Percentiles rank a stretch among this genome's conserved stretches.
These are phyloP conservation scores for Sinocyclocheilus anophthalmus DNA, from an alignment of 2,113 vertebrate genomes.

Conservation along the genomic window DNA sequence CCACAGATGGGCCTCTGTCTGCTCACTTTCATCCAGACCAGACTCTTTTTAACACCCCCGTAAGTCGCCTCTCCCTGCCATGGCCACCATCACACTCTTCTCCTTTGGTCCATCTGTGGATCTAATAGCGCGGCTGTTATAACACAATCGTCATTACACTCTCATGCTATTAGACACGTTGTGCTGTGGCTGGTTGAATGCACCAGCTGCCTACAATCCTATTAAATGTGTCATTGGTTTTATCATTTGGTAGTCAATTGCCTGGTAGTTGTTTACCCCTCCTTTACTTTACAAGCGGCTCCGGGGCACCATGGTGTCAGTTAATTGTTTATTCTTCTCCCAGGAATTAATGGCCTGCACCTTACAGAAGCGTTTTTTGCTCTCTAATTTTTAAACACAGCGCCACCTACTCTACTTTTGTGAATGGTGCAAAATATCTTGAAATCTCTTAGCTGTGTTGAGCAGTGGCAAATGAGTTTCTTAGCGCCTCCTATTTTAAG, in stretches of 20 bases:
- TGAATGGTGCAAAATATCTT: too few relatives aligned
- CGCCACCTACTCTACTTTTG: too few relatives aligned
- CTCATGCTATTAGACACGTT: slow-evolving; percentile 20
- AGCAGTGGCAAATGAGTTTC: too few relatives aligned
- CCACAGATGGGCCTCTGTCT: not conserved
- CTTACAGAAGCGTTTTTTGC: too few relatives aligned
- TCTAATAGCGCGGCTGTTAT: slow-evolving; percentile 5
- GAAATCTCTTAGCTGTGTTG: too few relatives aligned
- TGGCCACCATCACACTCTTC: slow-evolving; percentile 7
- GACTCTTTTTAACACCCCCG: not conserved
- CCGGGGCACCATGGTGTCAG: too few relatives aligned
- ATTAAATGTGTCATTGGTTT: slow-evolving; percentile 39
- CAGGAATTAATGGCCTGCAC: too few relatives aligned
- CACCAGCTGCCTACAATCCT: slow-evolving; percentile 44
- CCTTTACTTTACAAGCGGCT: slow-evolving; percentile 16
- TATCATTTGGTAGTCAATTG: slow-evolving; percentile 42
- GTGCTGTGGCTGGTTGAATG: slow-evolving; percentile 21
- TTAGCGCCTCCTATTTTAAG: too few relatives aligned
- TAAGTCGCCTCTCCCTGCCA: slow-evolving; percentile 10
- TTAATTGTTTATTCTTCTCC: too few relatives aligned
- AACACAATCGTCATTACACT: slow-evolving; percentile 18
- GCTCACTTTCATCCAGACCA: not conserved
- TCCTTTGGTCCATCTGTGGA: not conserved
- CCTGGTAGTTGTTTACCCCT: slow-evolving; percentile 21
- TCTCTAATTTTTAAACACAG: too few relatives aligned